These are phyloP conservation scores for Paramacrobiotus metropolitanus DNA, from an alignment of 1,140 invertebrate genomes.

Conservation along the genomic window DNA sequence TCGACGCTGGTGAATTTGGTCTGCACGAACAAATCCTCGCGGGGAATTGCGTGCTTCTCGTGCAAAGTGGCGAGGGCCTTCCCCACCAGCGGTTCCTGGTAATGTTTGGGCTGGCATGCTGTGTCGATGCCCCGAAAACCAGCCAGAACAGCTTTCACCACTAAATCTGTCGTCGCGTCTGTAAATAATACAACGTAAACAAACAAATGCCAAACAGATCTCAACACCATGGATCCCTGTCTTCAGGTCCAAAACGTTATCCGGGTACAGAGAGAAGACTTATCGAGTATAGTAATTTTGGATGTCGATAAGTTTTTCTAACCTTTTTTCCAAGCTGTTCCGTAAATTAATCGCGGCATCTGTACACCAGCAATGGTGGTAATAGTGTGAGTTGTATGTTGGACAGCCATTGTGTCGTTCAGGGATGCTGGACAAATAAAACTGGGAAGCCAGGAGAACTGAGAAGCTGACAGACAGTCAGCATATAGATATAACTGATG, in stretches of 20 bases:
- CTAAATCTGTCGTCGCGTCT: conserved; percentile 10
- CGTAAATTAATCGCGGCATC: conserved; percentile 12
- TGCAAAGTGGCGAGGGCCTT: conserved; percentile 10
- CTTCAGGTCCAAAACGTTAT: no score
- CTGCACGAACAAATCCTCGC: conserved; percentile 12
- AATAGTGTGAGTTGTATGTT: neutral
- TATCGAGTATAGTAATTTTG: no score
- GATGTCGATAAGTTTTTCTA: no score
- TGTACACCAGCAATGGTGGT: conserved; percentile 4
- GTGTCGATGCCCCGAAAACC: conserved; percentile 13
- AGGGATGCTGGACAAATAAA: no score
- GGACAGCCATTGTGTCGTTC: no score
- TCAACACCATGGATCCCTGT: no score
- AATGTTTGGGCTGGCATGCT: conserved; percentile 13
- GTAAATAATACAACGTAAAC: no score
- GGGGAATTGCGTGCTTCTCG: conserved; percentile 10
- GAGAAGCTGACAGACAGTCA: no score
- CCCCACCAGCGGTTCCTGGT: conserved; percentile 10
- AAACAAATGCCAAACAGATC: no score
- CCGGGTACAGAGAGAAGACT: no score
- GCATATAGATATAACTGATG: no score
- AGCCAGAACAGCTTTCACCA: conserved; percentile 9
- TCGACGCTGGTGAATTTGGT: conserved; percentile 13
- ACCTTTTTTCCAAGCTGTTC: conserved; percentile 14
- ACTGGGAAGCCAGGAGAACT: no score